phyloP scores from a whole-genome alignment of 2,888 invertebrate species.

The Ligdia adustata region DNA sequence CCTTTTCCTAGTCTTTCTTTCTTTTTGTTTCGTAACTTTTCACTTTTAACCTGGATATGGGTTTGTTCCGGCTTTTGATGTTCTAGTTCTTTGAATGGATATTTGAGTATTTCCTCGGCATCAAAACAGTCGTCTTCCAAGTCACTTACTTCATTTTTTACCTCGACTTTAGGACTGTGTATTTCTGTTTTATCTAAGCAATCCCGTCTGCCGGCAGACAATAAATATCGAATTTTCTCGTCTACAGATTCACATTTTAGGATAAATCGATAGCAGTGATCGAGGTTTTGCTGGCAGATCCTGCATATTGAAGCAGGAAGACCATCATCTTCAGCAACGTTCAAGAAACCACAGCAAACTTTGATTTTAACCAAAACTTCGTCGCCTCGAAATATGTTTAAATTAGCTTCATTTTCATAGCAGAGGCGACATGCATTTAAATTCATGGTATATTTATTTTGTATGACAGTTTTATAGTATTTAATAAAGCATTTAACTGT shows the following conservation, averaged over 20 bases:
- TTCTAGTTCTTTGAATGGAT: constrained; percentile 7
- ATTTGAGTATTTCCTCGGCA: constrained; percentile 28
- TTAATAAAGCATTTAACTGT: too few species aligned
- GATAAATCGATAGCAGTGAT: constrained; percentile 55
- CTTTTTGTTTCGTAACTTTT: constrained; percentile 40
- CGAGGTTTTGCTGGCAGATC: constrained; percentile 52
- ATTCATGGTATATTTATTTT: too few species aligned
- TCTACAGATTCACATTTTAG: constrained; percentile 63
- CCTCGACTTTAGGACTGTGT: constrained; percentile 41
- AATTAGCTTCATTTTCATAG: constrained; percentile 49
- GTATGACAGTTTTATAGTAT: too few species aligned
- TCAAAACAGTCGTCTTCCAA: constrained; percentile 35
- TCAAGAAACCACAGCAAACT: constrained; percentile 58
- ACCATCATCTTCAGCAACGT: constrained; percentile 54
- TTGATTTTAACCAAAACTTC: constrained; percentile 51
- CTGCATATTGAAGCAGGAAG: constrained; percentile 57
- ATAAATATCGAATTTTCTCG: constrained; percentile 47
- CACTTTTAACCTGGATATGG: neutral
- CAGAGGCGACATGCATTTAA: constrained; percentile 59
- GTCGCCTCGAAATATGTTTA: constrained; percentile 47
- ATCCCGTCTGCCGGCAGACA: neutral
- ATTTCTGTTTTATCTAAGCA: neutral
- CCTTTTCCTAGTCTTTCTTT: constrained; percentile 35
- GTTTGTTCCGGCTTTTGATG: neutral
- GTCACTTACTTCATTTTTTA: constrained; percentile 49